Conservation (phyloP, 2,113 vertebrate species). For the Anolis sagrei region DNA sequence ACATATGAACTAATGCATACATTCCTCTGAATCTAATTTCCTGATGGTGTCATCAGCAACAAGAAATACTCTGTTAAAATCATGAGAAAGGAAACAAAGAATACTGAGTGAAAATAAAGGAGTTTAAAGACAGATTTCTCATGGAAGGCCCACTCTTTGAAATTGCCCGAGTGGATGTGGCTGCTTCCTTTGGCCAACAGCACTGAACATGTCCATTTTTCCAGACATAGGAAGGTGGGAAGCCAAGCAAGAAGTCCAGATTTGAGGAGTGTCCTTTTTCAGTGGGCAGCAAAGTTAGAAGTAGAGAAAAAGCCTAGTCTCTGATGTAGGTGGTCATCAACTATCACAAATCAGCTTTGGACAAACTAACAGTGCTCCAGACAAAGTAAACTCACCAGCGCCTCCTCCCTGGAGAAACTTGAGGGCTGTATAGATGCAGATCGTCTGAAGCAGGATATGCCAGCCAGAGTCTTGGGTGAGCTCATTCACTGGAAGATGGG, state of each 20-base stretch:
- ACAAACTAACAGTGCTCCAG: background rate
- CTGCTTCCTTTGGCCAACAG: background rate
- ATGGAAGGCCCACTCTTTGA: background rate
- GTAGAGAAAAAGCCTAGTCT: background rate
- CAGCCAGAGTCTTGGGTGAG: conserved; percentile 83
- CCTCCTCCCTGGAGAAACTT: conserved; percentile 95
- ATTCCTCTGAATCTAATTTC: too few relatives aligned
- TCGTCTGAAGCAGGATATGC: conserved; percentile 82
- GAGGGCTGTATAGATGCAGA: conserved; percentile 86
- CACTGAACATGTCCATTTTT: background rate
- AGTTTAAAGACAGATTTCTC: background rate
- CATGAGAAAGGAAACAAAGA: background rate
- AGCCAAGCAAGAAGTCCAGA: background rate
- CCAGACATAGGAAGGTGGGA: too few relatives aligned
- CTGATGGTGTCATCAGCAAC: background rate
- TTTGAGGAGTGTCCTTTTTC: background rate
- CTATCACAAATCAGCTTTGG: background rate
- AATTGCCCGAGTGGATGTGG: background rate
- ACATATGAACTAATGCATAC: too few relatives aligned
- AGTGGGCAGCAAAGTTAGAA: background rate
- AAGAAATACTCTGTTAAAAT: background rate
- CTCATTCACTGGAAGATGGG: conserved; percentile 81
- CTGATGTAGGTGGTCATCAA: background rate
- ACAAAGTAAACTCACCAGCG: conserved; percentile 76
- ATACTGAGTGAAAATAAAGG: background rate